Evolutionary conservation across 2,113 vertebrate species (phyloP).

Genomic region (Phalacrocorax aristotelis): DNA sequence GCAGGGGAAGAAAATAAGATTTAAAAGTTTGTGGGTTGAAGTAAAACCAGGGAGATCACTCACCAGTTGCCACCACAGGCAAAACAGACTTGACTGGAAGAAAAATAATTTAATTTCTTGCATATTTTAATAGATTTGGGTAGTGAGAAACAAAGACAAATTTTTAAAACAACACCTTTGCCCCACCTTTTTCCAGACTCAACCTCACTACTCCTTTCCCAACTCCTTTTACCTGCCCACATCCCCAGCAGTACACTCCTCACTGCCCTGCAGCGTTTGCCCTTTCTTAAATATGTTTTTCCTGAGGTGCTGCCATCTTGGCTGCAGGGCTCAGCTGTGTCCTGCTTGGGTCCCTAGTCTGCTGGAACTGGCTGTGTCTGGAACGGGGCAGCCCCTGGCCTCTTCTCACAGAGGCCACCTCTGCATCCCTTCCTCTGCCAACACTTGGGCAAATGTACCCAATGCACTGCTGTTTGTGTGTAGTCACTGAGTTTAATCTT

Average conservation of each 20-base stretch:
- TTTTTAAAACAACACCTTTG: background rate
- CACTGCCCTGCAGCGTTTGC: accelerated
- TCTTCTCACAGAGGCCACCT: background rate
- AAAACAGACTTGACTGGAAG: background rate
- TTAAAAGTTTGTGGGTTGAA: background rate
- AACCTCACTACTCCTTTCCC: background rate
- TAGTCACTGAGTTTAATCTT: accelerated
- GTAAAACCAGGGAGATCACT: background rate
- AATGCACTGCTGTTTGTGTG: background rate
- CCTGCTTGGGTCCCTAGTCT: background rate
- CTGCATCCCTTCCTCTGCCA: background rate
- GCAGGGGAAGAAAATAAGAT: background rate
- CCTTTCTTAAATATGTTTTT: background rate
- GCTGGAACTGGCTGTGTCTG: background rate
- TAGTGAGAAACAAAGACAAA: background rate
- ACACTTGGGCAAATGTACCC: background rate
- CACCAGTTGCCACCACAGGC: background rate
- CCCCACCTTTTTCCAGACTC: background rate
- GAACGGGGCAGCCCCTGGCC: accelerated
- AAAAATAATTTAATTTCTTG: background rate
- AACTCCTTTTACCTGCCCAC: background rate
- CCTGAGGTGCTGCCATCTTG: background rate
- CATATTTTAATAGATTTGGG: background rate
- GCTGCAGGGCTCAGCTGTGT: background rate
- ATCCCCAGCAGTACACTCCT: background rate